Evolutionary conservation across 1,140 invertebrate genomes (phyloP).

Genomic region (Nasonia longicornis): DNA sequence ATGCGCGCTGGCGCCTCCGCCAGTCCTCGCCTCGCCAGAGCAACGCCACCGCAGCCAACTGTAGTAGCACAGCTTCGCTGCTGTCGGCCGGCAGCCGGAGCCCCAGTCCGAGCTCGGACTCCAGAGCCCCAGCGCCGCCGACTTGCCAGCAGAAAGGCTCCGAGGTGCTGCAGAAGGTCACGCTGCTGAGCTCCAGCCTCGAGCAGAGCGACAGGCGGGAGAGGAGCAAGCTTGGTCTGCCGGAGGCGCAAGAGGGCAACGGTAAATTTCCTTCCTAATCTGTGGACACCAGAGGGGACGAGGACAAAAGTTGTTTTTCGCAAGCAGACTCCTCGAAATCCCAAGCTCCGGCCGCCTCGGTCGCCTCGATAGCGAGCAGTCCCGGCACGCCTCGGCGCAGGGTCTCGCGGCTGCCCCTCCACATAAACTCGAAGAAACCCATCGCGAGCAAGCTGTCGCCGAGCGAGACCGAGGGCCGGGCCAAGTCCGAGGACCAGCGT

Average conservation of each 20-base stretch:
- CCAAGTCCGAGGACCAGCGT: not conserved
- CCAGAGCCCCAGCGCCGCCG: not conserved
- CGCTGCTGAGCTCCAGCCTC: not conserved
- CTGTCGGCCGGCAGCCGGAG: not conserved
- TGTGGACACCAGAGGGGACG: not conserved
- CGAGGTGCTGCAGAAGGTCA: constrained; percentile 25
- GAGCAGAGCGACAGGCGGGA: not conserved
- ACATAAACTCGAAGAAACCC: constrained; percentile 10
- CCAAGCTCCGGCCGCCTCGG: not conserved
- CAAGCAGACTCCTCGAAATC: not conserved
- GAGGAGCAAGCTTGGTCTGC: not conserved
- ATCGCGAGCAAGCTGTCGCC: not conserved
- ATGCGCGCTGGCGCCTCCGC: not conserved
- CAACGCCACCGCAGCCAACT: not conserved
- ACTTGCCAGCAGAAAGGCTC: not conserved
- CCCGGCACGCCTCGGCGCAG: not conserved
- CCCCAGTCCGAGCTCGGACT: not conserved
- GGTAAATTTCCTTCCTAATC: too few relatives aligned
- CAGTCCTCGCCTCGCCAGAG: not conserved
- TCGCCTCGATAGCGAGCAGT: not conserved
- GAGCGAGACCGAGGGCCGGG: not conserved
- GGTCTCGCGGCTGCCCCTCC: constrained; percentile 3
- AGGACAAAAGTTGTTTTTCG: not conserved
- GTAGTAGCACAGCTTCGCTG: not conserved
- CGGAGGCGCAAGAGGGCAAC: not conserved